Evolutionary conservation across 2,113 vertebrate genomes (phyloP), one percentile per base, ranked within the genome.

Genomic region (Clarias macrocephalus): DNA sequence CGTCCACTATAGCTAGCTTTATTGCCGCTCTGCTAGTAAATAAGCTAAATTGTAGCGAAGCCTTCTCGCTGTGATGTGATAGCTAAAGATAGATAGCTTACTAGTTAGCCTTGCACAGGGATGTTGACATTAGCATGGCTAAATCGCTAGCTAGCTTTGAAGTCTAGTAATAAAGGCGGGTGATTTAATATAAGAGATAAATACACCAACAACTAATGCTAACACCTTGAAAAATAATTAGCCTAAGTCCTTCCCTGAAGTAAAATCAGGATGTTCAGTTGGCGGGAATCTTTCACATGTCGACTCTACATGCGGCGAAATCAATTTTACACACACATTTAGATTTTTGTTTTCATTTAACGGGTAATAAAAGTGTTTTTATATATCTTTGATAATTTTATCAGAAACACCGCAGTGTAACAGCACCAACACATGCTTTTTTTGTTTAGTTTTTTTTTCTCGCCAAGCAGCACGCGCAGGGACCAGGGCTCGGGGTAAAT

Each of bases 401-500:
- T 52, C 73, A 52, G 33, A 76, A 76, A 23, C 37, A 56, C 2
- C 1, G 9, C 7, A 56, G 18, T 56, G 28, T 56, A 56, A 28
- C 48, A 18, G 56, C 28, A 21, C 57, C 42, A 16, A 15, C 60
- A 42, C 59, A n/a, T 52, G 13, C 23, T 25, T 65, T 28, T 25
- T 77, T 54, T 54, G 12, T 37, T 19, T 70, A n/a, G n/a, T 37
- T 15, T 73, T 12, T 76, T n/a, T 56, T 28, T 15, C 13, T 79
- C 7, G 15, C n/a, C 25, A 18, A 56, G 25, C 11, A 5, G 73
- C 12, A 42, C 33, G 23, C 18, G 13, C 52, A n/a, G 23, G 56
- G 60, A 94, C 93, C 89, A 85, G 87, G 90, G 87, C 88, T 88
- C 90, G 88, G 91, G 82, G 95, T 95, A 91, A 94, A 95, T 95